A percentile compares a stretch with the other conserved stretches of the same genome.
Evolutionary conservation across 2,888 invertebrate species (phyloP).

Genomic region (Gnatocerus cornutus): DNA sequence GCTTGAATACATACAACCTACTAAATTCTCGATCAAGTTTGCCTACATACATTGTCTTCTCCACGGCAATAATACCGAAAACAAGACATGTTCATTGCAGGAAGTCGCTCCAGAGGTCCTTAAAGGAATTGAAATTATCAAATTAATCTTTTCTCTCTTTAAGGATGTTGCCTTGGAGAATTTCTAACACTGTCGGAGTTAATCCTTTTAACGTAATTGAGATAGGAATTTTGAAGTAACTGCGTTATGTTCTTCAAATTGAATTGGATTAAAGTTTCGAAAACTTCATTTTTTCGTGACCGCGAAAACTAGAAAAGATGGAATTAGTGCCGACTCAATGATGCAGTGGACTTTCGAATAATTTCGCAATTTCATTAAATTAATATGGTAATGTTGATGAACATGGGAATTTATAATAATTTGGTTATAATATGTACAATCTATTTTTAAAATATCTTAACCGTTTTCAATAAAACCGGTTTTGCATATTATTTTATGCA

Average conservation of each 20-base stretch:
- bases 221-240: constrained; percentile 23
- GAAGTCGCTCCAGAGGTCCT: not conserved
- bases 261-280: constrained; percentile 14
- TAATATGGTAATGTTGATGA: no score
- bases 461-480: no score
- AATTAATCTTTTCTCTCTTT: constrained; percentile 7
- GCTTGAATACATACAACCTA: constrained; percentile 1
- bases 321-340: no score
- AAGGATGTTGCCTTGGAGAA: not conserved
- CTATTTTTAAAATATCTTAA: no score
- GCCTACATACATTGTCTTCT: not conserved
- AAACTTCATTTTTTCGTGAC: not conserved
- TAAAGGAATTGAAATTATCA: constrained; percentile 5
- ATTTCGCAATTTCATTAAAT: no score
- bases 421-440: no score
- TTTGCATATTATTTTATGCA: no score
- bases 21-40: constrained; percentile 4
- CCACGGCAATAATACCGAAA: not conserved
- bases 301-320: no score
- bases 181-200: constrained; percentile 8
- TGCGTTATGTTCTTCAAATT: constrained; percentile 12
- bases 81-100: not conserved
- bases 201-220: constrained; percentile 34
- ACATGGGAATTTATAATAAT: no score
- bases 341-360: no score